These are phyloP conservation scores for Numenius arquata DNA, from an alignment of 2,113 vertebrate species.

Conservation along the genomic window DNA sequence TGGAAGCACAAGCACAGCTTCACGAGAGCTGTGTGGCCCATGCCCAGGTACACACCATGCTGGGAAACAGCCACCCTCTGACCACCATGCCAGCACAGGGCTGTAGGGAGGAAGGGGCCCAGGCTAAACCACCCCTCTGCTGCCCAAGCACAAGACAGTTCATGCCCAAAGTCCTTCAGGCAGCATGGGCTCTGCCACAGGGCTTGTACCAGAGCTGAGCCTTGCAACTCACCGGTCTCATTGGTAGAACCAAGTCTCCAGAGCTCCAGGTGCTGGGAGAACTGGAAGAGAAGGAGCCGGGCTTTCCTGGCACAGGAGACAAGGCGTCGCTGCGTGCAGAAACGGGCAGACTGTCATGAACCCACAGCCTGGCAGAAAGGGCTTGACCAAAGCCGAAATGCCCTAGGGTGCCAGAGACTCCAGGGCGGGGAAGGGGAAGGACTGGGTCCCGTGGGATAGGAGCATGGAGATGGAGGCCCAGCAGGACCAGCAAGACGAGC, in stretches of 20 bases:
- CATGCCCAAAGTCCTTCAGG: not conserved
- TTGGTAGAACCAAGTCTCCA: constrained; percentile 89
- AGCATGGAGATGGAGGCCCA: not conserved
- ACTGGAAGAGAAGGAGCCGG: constrained; percentile 92
- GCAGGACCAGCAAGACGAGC: constrained; percentile 18
- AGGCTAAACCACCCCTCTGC: not conserved
- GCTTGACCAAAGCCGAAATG: not conserved
- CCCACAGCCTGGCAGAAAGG: not conserved
- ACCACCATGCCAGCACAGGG: accelerated
- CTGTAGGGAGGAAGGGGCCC: too few species aligned
- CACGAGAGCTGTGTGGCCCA: accelerated
- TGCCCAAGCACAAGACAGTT: not conserved
- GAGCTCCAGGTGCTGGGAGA: constrained; percentile 87
- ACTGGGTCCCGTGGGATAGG: not conserved
- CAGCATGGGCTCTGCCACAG: accelerated
- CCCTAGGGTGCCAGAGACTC: not conserved
- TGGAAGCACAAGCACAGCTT: not conserved
- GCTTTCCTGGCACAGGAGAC: constrained; percentile 88
- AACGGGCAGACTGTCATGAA: not conserved
- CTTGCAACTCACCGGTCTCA: constrained; percentile 72
- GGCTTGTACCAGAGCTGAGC: accelerated
- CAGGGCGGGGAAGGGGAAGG: accelerated
- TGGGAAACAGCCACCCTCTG: too few species aligned
- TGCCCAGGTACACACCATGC: accelerated
- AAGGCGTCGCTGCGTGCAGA: constrained; percentile 77